Base-by-base conservation (phyloP, 2,888 invertebrate species). In the Glomeris marginata region DNA sequence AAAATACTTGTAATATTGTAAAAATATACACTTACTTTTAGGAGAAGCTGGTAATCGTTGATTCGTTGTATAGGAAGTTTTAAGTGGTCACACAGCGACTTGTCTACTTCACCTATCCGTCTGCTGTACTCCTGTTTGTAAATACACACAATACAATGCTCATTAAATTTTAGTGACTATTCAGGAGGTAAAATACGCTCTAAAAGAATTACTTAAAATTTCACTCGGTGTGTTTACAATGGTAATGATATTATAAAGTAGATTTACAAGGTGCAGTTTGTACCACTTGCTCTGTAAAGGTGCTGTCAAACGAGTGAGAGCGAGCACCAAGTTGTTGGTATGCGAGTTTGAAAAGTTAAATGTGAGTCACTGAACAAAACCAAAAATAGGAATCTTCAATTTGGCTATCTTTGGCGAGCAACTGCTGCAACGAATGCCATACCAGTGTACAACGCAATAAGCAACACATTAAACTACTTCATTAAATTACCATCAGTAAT, bases 21-120 rank as follows among this genome's bases (percentile, higher is more conserved):
- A 46, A 41, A 43, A 38, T 13, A 43, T 47, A 10, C n/a, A 20
- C 56, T 53, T 70, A 87, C 92, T 84, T 90, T 88, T 58, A 94
- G 74, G 55, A 92, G 79, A 62, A 90, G 81, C 72, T 91, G 90
- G 70, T 92, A 92, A 74, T 92, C 90, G 80, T 88, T 90, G 68
- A 92, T 88, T 66, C 92, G 79, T 74, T 91, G 88, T 65, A 88
- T 84, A 61, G 92, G 90, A 62, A 91, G 78, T 72, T 90, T 86
- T 60, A 92, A 77, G 72, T 92, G 90, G 70, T 91, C 91, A 62
- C 80, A 74, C 62, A 90, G 77, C 61, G 78, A 80, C 71, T 90
- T 88, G 68, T 87, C 87, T 79, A 53, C 48, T 38, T 90, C 88
- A 63, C 80, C 79, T 63, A 86, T 77, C 66, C 77, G 78, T 63